Evolutionary conservation across 2,797 vertebrate species (phyloP).

Genomic region (Rhinatrema bivittatum): DNA sequence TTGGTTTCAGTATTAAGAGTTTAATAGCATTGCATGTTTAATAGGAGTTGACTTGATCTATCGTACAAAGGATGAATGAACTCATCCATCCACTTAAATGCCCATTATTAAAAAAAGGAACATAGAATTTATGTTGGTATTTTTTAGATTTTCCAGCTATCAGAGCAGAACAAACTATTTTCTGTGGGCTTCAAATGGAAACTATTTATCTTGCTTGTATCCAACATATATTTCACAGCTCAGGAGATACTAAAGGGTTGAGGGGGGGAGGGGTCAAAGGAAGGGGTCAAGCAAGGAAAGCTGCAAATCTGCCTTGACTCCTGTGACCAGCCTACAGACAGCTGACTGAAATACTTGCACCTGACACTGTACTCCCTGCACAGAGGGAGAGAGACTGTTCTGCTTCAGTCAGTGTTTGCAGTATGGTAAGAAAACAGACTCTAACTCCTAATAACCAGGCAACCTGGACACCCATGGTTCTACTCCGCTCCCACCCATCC

Average conservation of each 20-base stretch:
- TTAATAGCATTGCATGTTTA: conserved; percentile 15
- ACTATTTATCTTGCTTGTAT: conserved; percentile 30
- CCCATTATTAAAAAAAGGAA: conserved; percentile 27
- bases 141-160: conserved; percentile 28
- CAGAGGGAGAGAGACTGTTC: no score
- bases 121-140: conserved; percentile 14
- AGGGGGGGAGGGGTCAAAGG: neutral
- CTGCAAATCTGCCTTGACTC: no score
- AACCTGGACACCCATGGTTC: no score
- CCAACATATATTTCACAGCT: conserved; percentile 36
- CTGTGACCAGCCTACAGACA: no score
- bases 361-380: no score
- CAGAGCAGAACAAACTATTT: conserved; percentile 33
- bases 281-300: no score
- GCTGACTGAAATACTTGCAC: no score
- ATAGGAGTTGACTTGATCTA: conserved; percentile 15
- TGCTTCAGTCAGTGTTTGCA: no score
- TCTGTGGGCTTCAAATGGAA: conserved; percentile 30
- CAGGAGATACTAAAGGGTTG: conserved; percentile 18
- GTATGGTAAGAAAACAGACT: no score
- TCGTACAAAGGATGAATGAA: conserved; percentile 10
- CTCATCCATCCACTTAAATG: conserved; percentile 10
- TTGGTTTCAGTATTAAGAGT: conserved; percentile 14
- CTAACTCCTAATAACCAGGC: no score
- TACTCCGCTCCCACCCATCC: no score